Evolutionary conservation across 2,888 invertebrate genomes (phyloP), one percentile per base, ranked within the genome.

Genomic region (Cantharis nigra): DNA sequence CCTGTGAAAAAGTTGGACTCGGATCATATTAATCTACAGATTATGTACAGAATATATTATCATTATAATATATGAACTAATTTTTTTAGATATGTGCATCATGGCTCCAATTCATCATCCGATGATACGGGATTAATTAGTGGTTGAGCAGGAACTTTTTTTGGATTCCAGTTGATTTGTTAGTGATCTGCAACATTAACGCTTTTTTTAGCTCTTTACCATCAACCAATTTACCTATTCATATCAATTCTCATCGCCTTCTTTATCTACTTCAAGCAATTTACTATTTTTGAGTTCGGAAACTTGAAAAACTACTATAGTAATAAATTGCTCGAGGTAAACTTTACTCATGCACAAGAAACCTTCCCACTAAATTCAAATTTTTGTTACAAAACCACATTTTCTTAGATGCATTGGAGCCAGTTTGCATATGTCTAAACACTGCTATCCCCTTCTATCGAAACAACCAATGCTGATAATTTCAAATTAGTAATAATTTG

Each of bases 181-280:
- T 67, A 67, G 65, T 67, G 26, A 67, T 67, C 65, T 67, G 65
- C 65, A 67, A 67, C 65, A 67, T 67, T 67, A 67, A 67, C 26
- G 65, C 65, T 67, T 67, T 67, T 67, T 67, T 67, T 67, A 67
- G 23, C 26, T 18, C 10, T 67, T 26, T 67, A 23, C 14, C 14
- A 67, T 67, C 65, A 26, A 67, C 65, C 65, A 67, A 23, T 67
- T 65, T 18, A 64, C 14, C 16, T 18, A 64, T 64, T 65, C 16
- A 67, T 23, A 67, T n/a, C 65, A 67, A 49, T 49, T 49, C 49
- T 49, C 49, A 49, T 49, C 49, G 49, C 49, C 49, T 7, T 49
- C n/a, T 49, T 49, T n/a, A 49, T 49, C n/a, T 7, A 49, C 49
- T 9, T 49, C 49, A n/a, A 49, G 49, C 49, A 49, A 49, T 49